Base-by-base conservation (phyloP, 2,113 vertebrate species). In the Albula goreensis region DNA sequence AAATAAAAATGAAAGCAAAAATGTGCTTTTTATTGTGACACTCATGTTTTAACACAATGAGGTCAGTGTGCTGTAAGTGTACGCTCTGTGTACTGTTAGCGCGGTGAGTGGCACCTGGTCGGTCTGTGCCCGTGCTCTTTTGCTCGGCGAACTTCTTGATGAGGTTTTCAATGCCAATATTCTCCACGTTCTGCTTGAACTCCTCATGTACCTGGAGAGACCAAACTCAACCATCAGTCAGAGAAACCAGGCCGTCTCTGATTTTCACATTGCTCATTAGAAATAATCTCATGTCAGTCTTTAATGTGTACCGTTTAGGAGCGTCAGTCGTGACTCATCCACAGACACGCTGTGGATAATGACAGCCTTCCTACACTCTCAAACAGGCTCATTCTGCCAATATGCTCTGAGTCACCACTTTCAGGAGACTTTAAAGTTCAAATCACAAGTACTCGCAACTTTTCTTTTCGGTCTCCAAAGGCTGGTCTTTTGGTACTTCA, bases 181-280 rank as follows among this genome's bases (percentile, higher is more conserved):
- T 99, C 89, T 99, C 97, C 90, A 98, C 96, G 13, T 99, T 99
- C 89, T 99, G 98, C 91, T 98, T 98, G 90, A 99, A 99, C 15
- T 99, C 98, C 89, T 99, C 97, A 0, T 99, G 97, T 0, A 99
- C 98, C 98, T 99, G 86, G 17, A 77, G 79, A 84, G 22, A 31
- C n/a, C 3, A n/a, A 74, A 56, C 53, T 19, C 60, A 66, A 13
- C 17, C 3, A 41, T 41, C 31, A 66, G 19, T 19, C 60, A 22
- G 15, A 66, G 17, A 66, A 19, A 66, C 60, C 17, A 10, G 22
- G 70, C n/a, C 6, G 7, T 9, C 53, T 31, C 70, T 74, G 70
- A 8, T 74, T 74, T 74, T 31, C 70, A 74, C 70, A 74, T 74
- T 13, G 6, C 70, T 74, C 70, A 74, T 31, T 10, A 74, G 3